These are phyloP conservation scores for Coendou prehensilis DNA, from an alignment of 2,797 vertebrate genomes.

Conservation along the genomic window DNA sequence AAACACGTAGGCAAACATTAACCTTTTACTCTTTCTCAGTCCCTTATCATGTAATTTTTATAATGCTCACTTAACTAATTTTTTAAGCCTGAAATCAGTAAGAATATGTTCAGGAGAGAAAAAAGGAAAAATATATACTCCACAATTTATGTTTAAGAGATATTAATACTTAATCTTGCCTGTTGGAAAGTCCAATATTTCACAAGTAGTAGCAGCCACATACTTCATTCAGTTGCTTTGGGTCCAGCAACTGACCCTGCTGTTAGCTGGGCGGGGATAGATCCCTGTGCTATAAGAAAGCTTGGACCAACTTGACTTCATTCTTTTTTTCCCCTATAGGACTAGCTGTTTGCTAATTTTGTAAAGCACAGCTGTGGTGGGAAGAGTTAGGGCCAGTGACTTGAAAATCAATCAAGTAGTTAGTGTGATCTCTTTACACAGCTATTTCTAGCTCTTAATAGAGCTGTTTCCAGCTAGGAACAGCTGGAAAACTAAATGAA, in stretches of 20 bases:
- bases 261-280: not conserved
- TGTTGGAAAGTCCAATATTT: constrained; percentile 21
- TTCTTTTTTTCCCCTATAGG: not conserved
- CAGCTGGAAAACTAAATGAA: constrained; percentile 75
- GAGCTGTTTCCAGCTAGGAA: constrained; percentile 63
- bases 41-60: constrained; percentile 57
- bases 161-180: constrained; percentile 24
- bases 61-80: constrained; percentile 74
- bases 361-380: constrained; percentile 77
- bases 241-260: not conserved
- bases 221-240: not conserved
- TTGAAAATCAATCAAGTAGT: constrained; percentile 78
- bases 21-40: constrained; percentile 61
- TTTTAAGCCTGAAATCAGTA: constrained; percentile 82
- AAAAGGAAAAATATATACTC: constrained; percentile 64
- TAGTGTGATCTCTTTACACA: constrained; percentile 65
- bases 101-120: constrained; percentile 69
- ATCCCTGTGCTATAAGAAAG: constrained; percentile 22
- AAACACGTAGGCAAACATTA: constrained; percentile 40
- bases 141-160: constrained; percentile 67
- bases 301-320: constrained; percentile 3
- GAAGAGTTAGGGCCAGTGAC: constrained; percentile 73
- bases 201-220: not conserved
- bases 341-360: constrained; percentile 72
- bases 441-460: constrained; percentile 69